These are phyloP conservation scores for Nephrocerus scutellatus DNA, from an alignment of 2,888 invertebrate species.

Conservation along the genomic window DNA sequence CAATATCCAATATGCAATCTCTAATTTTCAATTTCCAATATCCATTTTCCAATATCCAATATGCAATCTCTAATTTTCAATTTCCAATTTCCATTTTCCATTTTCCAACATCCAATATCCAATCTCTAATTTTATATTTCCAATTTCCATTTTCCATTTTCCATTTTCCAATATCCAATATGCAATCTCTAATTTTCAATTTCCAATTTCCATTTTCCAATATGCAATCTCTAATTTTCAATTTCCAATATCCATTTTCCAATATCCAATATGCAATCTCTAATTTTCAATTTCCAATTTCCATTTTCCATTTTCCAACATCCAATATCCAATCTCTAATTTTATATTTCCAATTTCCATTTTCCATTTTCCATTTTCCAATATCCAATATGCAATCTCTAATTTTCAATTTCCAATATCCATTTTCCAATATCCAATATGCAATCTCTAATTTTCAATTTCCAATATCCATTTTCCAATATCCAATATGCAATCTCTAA, in stretches of 20 bases:
- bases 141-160: not conserved
- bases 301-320: not conserved
- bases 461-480: conserved; percentile 7
- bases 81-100: no score
- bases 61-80: conserved; percentile 1
- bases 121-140: not conserved
- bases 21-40: conserved; percentile 6
- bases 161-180: no score
- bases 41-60: conserved; percentile 9
- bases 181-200: conserved; percentile 1
- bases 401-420: not conserved
- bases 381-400: no score
- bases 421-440: no score
- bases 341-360: no score
- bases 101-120: no score
- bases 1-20: no score
- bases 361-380: no score
- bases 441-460: conserved; percentile 6
- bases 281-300: not conserved
- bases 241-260: no score
- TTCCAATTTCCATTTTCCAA: conserved; percentile 9
- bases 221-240: no score
- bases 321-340: conserved; percentile 1
- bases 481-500: conserved; percentile 3
- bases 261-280: no score